Evolutionary conservation across 2,113 vertebrate genomes (phyloP).

Genomic region (Osmerus mordax): DNA sequence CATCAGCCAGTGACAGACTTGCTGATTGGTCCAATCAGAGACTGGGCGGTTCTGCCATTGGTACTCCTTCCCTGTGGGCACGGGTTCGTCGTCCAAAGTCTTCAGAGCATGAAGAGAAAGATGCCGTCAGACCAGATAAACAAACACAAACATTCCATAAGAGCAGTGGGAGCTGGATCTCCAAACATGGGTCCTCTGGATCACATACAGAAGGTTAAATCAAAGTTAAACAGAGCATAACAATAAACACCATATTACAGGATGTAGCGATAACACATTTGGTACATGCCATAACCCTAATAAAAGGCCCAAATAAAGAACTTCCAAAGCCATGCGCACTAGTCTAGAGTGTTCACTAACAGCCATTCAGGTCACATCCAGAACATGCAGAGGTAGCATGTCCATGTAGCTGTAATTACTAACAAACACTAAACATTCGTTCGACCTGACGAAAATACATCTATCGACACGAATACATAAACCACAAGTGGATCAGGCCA

Average conservation of each 20-base stretch:
- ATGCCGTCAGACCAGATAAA: conserved; percentile 27
- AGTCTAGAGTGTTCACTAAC: conserved; percentile 1
- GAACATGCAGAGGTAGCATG: conserved; percentile 35
- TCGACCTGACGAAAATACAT: too few species aligned
- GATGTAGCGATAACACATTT: background rate
- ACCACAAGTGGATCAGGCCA: too few species aligned
- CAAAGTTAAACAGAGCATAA: too few species aligned
- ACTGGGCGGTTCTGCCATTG: conserved; percentile 85
- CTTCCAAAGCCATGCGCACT: conserved; percentile 6
- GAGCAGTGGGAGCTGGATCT: background rate
- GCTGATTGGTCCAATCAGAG: conserved; percentile 83
- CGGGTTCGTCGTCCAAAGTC: conserved; percentile 81
- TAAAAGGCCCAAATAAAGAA: too few species aligned
- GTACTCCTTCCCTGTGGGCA: conserved; percentile 78
- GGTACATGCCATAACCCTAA: background rate
- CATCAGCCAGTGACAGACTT: conserved; percentile 86
- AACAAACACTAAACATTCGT: too few species aligned
- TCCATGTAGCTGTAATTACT: background rate
- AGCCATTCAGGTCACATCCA: conserved; percentile 1
- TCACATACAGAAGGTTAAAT: too few species aligned
- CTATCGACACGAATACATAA: too few species aligned
- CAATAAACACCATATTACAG: too few species aligned
- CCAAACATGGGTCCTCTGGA: too few species aligned
- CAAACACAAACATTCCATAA: background rate
- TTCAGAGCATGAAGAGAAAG: conserved; percentile 41